Evolutionary conservation across 1,140 invertebrate species (phyloP).

Genomic region (Leptopilina clavipes): DNA sequence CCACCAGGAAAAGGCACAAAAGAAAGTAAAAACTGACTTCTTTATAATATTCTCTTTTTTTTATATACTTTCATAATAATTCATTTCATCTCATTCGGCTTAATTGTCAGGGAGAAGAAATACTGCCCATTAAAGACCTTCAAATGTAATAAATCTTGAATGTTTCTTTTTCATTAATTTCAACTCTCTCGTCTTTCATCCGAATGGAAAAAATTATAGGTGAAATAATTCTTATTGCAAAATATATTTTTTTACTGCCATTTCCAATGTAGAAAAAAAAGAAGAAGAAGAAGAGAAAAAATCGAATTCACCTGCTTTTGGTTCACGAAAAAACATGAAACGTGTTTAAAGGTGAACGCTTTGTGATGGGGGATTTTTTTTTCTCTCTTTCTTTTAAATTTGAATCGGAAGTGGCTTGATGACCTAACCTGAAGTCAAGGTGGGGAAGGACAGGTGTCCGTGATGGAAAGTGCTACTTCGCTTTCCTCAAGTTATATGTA

Average conservation of each 20-base stretch:
- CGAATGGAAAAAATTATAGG: not conserved
- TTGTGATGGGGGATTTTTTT: not conserved
- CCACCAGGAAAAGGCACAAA: not conserved
- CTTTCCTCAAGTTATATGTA: not conserved
- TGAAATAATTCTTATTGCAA: not conserved
- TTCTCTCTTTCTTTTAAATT: not conserved
- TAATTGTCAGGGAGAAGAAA: slow-evolving; percentile 28
- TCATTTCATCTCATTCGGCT: not conserved
- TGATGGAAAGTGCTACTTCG: not conserved
- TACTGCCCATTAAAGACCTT: slow-evolving; percentile 8
- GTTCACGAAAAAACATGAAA: not conserved
- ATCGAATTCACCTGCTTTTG: not conserved
- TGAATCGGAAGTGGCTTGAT: slow-evolving; percentile 12
- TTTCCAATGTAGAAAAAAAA: not conserved
- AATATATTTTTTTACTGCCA: slow-evolving; percentile 17
- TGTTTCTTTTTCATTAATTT: not conserved
- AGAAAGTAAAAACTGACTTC: not conserved
- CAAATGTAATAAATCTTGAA: slow-evolving; percentile 18
- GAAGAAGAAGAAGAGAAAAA: not conserved
- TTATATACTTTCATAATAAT: not conserved
- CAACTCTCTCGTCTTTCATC: not conserved
- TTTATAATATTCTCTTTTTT: too few relatives aligned
- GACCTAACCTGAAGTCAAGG: not conserved
- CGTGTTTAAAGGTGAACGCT: not conserved
- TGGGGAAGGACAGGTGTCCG: not conserved